These are phyloP conservation scores for Corella eumyota DNA, from an alignment of 23 tunicate genomes.

Conservation along the genomic window DNA sequence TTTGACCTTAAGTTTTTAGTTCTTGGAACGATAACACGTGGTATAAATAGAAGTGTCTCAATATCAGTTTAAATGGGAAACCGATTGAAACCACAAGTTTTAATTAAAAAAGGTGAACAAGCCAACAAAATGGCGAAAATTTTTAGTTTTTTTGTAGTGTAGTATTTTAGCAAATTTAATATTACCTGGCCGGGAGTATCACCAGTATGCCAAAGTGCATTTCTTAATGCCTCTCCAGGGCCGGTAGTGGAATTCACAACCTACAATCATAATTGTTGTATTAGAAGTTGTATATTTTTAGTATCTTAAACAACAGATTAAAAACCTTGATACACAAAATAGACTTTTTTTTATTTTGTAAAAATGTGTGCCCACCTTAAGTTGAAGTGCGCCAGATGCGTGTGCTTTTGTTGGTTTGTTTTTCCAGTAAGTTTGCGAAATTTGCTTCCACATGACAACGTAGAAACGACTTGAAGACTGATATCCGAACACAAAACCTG, in stretches of 20 bases:
- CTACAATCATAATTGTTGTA: constrained; percentile 21
- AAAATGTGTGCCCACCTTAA: constrained; percentile 66
- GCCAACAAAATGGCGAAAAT: too few relatives aligned
- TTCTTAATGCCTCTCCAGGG: constrained; percentile 70
- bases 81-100: too few relatives aligned
- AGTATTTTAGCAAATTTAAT: too few relatives aligned
- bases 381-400: constrained; percentile 61
- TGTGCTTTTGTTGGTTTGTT: constrained; percentile 32
- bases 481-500: constrained; percentile 96
- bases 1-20: too few relatives aligned
- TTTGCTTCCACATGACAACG: constrained; percentile 95
- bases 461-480: constrained; percentile 84
- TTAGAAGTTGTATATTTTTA: not conserved
- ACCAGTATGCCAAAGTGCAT: constrained; percentile 91
- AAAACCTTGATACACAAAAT: too few relatives aligned
- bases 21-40: too few relatives aligned
- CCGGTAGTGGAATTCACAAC: constrained; percentile 82
- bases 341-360: too few relatives aligned
- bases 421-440: constrained; percentile 71
- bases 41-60: too few relatives aligned
- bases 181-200: constrained; percentile 74
- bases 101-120: too few relatives aligned
- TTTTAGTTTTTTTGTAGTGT: too few relatives aligned
- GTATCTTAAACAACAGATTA: too few relatives aligned
- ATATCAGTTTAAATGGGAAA: too few relatives aligned